Conservation (phyloP, 2,113 vertebrate genomes). For the Gopherus evgoodei region DNA sequence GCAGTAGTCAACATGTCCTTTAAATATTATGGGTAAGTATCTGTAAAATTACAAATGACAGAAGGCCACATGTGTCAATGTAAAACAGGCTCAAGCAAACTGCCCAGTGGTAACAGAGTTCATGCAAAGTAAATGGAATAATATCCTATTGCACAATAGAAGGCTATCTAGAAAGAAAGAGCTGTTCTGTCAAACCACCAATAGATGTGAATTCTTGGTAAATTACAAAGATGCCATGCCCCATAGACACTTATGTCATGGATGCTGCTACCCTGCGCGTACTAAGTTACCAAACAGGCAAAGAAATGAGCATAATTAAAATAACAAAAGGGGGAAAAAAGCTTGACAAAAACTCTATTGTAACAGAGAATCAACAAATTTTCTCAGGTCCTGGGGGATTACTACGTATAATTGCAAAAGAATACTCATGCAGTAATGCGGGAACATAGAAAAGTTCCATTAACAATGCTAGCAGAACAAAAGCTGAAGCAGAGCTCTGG, state of each 20-base stretch:
- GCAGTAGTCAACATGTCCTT: constrained; percentile 24
- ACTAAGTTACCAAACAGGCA: constrained; percentile 30
- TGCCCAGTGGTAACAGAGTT: constrained; percentile 53
- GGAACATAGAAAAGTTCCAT: constrained; percentile 13
- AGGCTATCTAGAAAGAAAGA: not conserved
- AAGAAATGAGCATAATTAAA: constrained; percentile 7
- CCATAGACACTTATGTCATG: not conserved
- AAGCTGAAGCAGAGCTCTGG: not conserved
- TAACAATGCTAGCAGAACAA: not conserved
- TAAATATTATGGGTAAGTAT: constrained; percentile 52
- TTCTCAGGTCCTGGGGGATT: constrained; percentile 38
- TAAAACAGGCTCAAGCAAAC: constrained; percentile 64
- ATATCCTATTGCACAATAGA: constrained; percentile 62
- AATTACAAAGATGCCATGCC: not conserved
- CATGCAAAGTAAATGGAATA: constrained; percentile 57
- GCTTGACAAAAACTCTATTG: constrained; percentile 27
- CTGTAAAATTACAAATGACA: constrained; percentile 68
- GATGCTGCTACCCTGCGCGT: not conserved
- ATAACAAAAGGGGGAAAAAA: constrained; percentile 7
- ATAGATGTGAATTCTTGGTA: not conserved
- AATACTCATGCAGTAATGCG: not conserved
- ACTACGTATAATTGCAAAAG: constrained; percentile 44
- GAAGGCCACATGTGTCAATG: constrained; percentile 62
- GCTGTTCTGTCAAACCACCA: not conserved
- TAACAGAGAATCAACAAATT: constrained; percentile 32